These are phyloP conservation scores for Potamarius usumacintae DNA, from an alignment of 2,113 vertebrate species.

Conservation along the genomic window DNA sequence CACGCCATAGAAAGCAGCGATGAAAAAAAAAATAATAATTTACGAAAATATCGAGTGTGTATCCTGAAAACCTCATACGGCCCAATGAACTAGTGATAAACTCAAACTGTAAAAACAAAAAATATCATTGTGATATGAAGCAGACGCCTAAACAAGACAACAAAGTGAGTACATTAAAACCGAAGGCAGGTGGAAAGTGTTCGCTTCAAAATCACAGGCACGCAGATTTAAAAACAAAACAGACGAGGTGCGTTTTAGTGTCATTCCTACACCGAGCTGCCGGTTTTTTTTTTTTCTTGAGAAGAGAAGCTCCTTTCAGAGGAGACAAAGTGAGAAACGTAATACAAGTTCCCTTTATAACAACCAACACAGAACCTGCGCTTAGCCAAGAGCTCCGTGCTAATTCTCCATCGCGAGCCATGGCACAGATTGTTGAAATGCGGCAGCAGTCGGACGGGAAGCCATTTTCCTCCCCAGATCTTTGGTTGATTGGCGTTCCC, in stretches of 20 bases:
- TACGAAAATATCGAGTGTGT: background rate
- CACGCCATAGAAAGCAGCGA: background rate
- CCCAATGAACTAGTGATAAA: background rate
- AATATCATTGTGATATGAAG: too few relatives aligned
- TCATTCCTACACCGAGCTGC: background rate
- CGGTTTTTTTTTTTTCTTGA: background rate
- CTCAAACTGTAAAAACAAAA: background rate
- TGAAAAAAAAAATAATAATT: background rate
- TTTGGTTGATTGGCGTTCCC: background rate
- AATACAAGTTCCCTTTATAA: constrained; percentile 18
- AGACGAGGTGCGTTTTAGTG: background rate
- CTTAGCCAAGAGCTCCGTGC: background rate
- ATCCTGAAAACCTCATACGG: background rate
- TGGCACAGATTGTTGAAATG: constrained; percentile 6
- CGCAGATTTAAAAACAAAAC: background rate
- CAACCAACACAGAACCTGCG: constrained; percentile 22
- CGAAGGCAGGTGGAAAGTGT: background rate
- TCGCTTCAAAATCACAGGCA: background rate
- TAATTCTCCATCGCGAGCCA: background rate
- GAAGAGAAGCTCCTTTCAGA: background rate
- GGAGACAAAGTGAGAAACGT: background rate
- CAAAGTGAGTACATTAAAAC: background rate
- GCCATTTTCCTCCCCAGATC: constrained; percentile 15
- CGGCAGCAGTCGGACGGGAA: background rate
- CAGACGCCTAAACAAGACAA: background rate